phyloP scores from a whole-genome alignment of 1,140 invertebrate genomes.

The Drosophila mojavensis region DNA sequence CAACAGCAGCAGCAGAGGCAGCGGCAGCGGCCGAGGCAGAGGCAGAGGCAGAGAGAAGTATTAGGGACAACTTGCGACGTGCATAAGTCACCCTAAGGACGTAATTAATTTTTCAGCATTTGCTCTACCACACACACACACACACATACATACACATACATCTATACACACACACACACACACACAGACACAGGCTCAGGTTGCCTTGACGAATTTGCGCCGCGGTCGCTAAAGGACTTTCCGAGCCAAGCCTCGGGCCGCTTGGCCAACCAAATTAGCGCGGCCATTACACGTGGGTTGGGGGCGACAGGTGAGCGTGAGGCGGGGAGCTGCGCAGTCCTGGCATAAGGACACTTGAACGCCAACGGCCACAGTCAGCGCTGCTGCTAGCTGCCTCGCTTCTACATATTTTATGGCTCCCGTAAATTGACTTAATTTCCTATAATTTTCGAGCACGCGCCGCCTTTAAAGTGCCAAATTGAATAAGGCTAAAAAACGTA shows the following conservation, averaged over 20 bases:
- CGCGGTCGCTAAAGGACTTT: slow-evolving; percentile 54
- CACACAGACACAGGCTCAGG: slow-evolving; percentile 13
- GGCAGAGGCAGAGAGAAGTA: slow-evolving; percentile 1
- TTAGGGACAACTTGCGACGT: slow-evolving; percentile 27
- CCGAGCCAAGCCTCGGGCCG: slow-evolving; percentile 44
- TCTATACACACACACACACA: background rate
- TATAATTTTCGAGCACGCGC: slow-evolving; percentile 64
- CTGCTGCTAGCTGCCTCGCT: slow-evolving; percentile 34
- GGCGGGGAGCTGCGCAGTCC: background rate
- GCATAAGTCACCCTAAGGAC: slow-evolving; percentile 82
- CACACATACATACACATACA: slow-evolving; percentile 1
- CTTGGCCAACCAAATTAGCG: slow-evolving; percentile 73
- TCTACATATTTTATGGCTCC: slow-evolving; percentile 75
- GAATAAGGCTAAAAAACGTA: slow-evolving; percentile 43
- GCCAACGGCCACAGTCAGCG: slow-evolving; percentile 29
- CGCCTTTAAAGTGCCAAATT: slow-evolving; percentile 71
- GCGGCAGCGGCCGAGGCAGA: slow-evolving; percentile 9
- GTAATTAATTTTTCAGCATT: slow-evolving; percentile 84
- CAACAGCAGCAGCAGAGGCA: background rate
- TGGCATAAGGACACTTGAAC: slow-evolving; percentile 55
- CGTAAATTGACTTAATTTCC: slow-evolving; percentile 79
- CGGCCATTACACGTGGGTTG: slow-evolving; percentile 30
- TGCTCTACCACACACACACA: slow-evolving; percentile 45
- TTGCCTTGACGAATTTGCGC: slow-evolving; percentile 80
- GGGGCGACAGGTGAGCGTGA: background rate